Evolutionary conservation across 2,888 invertebrate species (phyloP).

Genomic region (Dicroscelio sp.): DNA sequence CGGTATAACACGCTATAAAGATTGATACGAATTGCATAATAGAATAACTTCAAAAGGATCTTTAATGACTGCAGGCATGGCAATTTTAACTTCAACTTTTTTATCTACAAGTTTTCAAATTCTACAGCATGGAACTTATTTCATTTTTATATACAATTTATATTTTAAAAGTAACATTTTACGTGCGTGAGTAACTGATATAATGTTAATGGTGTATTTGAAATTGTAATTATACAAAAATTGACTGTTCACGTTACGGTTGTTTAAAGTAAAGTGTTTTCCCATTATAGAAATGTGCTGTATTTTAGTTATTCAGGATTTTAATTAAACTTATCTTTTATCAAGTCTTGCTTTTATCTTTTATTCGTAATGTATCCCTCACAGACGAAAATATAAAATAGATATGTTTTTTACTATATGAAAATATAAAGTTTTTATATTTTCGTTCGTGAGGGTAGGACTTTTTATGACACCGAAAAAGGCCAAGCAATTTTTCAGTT

Average conservation of each 20-base stretch:
- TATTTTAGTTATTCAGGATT: slow-evolving; percentile 27
- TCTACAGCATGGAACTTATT: slow-evolving; percentile 9
- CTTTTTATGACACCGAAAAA: too few relatives aligned
- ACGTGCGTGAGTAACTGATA: slow-evolving; percentile 25
- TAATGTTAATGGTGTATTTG: slow-evolving; percentile 55
- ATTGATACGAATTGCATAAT: slow-evolving; percentile 51
- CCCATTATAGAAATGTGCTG: not conserved
- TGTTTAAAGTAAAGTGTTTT: slow-evolving; percentile 30
- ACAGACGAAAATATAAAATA: too few relatives aligned
- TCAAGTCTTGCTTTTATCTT: not conserved
- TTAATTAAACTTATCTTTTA: slow-evolving; percentile 21
- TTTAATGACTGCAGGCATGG: slow-evolving; percentile 35
- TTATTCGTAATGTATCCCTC: too few relatives aligned
- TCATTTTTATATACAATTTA: slow-evolving; percentile 27
- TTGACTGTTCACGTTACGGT: slow-evolving; percentile 20
- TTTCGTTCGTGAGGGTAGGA: too few relatives aligned
- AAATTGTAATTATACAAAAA: slow-evolving; percentile 59
- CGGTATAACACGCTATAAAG: slow-evolving; percentile 15
- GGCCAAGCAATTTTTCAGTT: too few relatives aligned
- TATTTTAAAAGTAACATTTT: slow-evolving; percentile 17
- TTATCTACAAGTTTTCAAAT: slow-evolving; percentile 52
- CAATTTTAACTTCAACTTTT: slow-evolving; percentile 41
- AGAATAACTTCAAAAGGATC: slow-evolving; percentile 49
- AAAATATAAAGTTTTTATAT: too few relatives aligned
- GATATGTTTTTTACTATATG: too few relatives aligned